Base-by-base conservation (phyloP, 92 coral and sea anemone species). In the Paragorgia papillata region DNA sequence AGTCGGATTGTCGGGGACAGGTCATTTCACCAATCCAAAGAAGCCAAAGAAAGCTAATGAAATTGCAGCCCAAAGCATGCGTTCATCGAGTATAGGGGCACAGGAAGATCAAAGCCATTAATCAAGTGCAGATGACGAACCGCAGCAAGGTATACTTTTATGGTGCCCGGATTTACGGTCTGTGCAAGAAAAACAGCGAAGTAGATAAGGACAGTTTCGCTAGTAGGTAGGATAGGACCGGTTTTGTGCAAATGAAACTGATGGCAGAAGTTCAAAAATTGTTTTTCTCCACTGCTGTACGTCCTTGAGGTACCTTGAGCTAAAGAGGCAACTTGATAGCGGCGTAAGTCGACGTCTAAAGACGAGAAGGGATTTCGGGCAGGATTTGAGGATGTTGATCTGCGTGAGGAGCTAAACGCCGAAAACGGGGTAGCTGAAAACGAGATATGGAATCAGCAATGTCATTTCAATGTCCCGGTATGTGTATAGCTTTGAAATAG, bases 371-470 rank as follows among this genome's bases (percentile, higher is more conserved):
- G 24, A 30, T 57, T 60, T 55, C 85, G 58, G 89, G 89, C 41
- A 74, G 68, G 46, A 82, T 46, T 43, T 65, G 69, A 51, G 76
- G 73, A 57, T 69, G 46, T 17, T 73, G 67, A 41, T 66, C 56
- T 69, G 74, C 85, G 3, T 80, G 83, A 57, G 82, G 85, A 25
- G 69, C 89, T 66, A 80, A 74, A 48, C 56, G 79, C 25, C 59
- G 74, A 60, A 85, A 85, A 20, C 82, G 53, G 49, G 58, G 67
- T 80, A 71, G 62, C 82, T 85, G 89, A 74, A 80, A 85, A 21
- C 85, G 89, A 76, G 89, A 80, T 17, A 85, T 46, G 55, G 79
- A 57, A 33, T 80, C 79, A 71, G 85, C 85, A 41, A 69, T 70
- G 33, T 59, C 37, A 26, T 80, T 69, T 7, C 60, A 22, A 1